Percentiles rank a stretch among this genome's conserved stretches.
These are phyloP conservation scores for Festucalex cinctus DNA, from an alignment of 2,113 vertebrate species.

Conservation along the genomic window DNA sequence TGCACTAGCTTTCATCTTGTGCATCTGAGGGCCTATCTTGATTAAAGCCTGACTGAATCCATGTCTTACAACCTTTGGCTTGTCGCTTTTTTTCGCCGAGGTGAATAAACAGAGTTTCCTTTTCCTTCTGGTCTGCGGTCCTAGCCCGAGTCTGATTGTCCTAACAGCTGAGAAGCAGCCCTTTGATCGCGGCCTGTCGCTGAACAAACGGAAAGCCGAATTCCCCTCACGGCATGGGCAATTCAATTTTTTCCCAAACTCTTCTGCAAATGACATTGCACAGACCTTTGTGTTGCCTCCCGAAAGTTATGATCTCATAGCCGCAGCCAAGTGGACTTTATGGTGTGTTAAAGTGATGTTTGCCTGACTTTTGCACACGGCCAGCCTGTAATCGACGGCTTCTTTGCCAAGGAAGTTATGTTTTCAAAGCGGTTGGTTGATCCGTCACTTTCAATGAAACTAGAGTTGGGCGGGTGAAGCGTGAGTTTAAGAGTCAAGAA, in stretches of 20 bases:
- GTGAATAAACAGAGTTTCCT: constrained; percentile 7
- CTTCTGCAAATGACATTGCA: constrained; percentile 15
- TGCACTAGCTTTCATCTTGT: constrained; percentile 7
- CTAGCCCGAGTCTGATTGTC: constrained; percentile 33
- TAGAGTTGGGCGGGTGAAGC: neutral
- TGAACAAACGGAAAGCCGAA: constrained; percentile 14
- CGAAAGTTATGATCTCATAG: constrained; percentile 33
- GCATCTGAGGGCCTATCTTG: constrained; percentile 6
- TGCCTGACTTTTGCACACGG: constrained; percentile 25
- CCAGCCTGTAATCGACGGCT: constrained; percentile 11
- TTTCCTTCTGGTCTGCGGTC: constrained; percentile 30
- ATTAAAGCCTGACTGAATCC: neutral
- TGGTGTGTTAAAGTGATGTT: constrained; percentile 16
- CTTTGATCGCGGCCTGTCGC: constrained; percentile 31
- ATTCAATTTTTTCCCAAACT: constrained; percentile 9
- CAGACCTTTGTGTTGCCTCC: constrained; percentile 11
- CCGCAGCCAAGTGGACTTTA: constrained; percentile 12
- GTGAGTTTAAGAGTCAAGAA: neutral
- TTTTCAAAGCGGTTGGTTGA: neutral
- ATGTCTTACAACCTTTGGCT: neutral
- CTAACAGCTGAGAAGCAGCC: constrained; percentile 25
- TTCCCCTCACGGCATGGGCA: constrained; percentile 13
- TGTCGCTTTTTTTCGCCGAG: neutral
- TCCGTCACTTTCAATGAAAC: neutral
- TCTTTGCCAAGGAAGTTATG: neutral